Base-by-base conservation (phyloP, 2,113 vertebrate species). In the Illadopsis cleaveri region DNA sequence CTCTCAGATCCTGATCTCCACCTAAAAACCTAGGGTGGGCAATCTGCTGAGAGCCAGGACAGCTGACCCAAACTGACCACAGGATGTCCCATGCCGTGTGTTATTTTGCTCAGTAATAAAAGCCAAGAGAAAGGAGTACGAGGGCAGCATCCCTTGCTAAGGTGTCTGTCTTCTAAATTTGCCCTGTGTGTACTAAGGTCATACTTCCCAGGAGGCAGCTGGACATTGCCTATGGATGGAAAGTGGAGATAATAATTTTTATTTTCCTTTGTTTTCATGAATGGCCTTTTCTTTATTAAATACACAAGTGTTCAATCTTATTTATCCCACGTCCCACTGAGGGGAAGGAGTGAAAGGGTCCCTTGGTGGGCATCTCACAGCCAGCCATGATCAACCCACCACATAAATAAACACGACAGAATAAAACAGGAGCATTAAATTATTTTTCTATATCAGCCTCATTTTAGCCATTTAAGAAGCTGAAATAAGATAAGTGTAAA, bases 1-100 rank as follows among this genome's bases (percentile, higher is more conserved):
- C 8, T 31, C 23, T 48, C 44, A 1, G 3, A 18, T 5, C 15
- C 10, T 1, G 4, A 3, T 6, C 11, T 37, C 6, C 14, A 2
- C 5, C 2, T 18, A n/a, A 42, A 53, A 27, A 10, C 8, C 12
- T 6, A 4, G 23, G 9, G 24, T 66, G 20, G 11, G 5, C 21
- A 48, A 20, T 16, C 15, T 2, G 1, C 1, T 60, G 15, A 25
- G 53, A 23, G 16, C 19, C 60, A 70, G 65, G 30, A 33, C 14
- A 76, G 45, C 15, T 25, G 14, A 61, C 12, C 9, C 47, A 71
- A 57, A 53, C 28, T 62, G 53, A 12, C 12, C 10, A 30, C 12
- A 12, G 24, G 11, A 14, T 76, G 31, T n/a, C 56, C 15, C 7
- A 28, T n/a, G 2, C 4, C 15, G 20, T 28, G 19, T n/a, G 23